A percentile compares a stretch with the other conserved stretches of the same genome.
phyloP scores from a whole-genome alignment of 2,888 invertebrate species.

The Chorisops tibialis region DNA sequence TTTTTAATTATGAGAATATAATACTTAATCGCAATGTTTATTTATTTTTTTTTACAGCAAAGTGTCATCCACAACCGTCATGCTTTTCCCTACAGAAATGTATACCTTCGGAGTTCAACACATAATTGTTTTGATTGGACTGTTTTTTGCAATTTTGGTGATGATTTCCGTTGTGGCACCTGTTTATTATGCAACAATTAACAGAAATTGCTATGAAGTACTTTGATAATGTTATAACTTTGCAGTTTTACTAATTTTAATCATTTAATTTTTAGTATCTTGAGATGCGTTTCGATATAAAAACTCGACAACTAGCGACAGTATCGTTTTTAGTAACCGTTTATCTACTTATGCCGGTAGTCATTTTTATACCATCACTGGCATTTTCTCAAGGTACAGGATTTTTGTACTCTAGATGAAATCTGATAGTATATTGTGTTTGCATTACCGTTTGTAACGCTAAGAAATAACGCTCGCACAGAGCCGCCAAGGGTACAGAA shows the following conservation, averaged over 20 bases:
- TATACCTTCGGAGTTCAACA: slow-evolving; percentile 53
- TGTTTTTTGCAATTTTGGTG: slow-evolving; percentile 42
- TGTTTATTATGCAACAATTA: too few species aligned
- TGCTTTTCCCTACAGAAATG: slow-evolving; percentile 54
- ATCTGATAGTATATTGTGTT: too few species aligned
- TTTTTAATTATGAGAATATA: too few species aligned
- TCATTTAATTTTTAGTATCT: slow-evolving; percentile 42
- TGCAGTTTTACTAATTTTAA: too few species aligned
- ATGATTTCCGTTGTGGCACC: slow-evolving; percentile 48
- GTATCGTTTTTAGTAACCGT: slow-evolving; percentile 42
- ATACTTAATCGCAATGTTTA: too few species aligned
- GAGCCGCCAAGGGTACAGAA: too few species aligned
- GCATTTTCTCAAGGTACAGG: slow-evolving; percentile 50
- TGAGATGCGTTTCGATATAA: slow-evolving; percentile 46
- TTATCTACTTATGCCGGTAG: slow-evolving; percentile 44
- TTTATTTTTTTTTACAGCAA: slow-evolving; percentile 44
- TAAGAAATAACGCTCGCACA: too few species aligned
- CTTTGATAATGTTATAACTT: too few species aligned
- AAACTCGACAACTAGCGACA: slow-evolving; percentile 44
- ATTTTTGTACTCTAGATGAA: too few species aligned
- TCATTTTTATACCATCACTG: slow-evolving; percentile 46
- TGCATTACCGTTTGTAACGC: too few species aligned
- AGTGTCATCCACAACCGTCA: slow-evolving; percentile 53
- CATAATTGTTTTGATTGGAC: slow-evolving; percentile 43
- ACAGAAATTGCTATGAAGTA: slow-evolving; percentile 47